Percentiles rank a stretch among this genome's conserved stretches.
Evolutionary conservation across 2,888 invertebrate genomes (phyloP).

Genomic region (Hypomecis punctinalis): DNA sequence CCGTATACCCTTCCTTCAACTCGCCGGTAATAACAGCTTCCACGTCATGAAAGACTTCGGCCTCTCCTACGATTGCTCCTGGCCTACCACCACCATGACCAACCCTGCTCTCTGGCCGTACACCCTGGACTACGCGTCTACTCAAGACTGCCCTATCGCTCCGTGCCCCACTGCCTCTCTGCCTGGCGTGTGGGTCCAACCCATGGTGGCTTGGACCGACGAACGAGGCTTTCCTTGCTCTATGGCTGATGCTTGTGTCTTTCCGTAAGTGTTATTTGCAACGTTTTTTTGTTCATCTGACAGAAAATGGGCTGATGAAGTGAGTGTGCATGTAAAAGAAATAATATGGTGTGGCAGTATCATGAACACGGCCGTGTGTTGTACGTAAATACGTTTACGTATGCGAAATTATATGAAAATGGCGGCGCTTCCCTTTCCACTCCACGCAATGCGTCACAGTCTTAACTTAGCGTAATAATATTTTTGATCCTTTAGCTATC

Average conservation of each 20-base stretch:
- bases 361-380: too few relatives aligned
- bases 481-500: too few relatives aligned
- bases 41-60: constrained; percentile 78
- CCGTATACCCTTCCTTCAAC: constrained; percentile 84
- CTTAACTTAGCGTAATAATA: too few relatives aligned
- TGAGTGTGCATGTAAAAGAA: too few relatives aligned
- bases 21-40: constrained; percentile 85
- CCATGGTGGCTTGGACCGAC: constrained; percentile 86
- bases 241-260: constrained; percentile 83
- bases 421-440: too few relatives aligned
- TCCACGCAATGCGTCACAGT: too few relatives aligned
- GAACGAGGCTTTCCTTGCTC: constrained; percentile 77
- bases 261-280: constrained; percentile 62
- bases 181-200: constrained; percentile 87
- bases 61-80: constrained; percentile 86
- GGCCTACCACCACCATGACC: constrained; percentile 78
- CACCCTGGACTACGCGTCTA: constrained; percentile 86
- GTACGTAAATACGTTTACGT: too few relatives aligned
- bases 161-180: constrained; percentile 85
- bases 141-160: constrained; percentile 82
- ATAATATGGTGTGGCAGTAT: too few relatives aligned
- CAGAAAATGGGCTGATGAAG: too few relatives aligned
- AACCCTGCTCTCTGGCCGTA: constrained; percentile 87
- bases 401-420: too few relatives aligned
- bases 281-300: background rate